A percentile compares a stretch with the other conserved stretches of the same genome.
Evolutionary conservation across 2,888 invertebrate genomes (phyloP).

Genomic region (Drosophila kuntzei): DNA sequence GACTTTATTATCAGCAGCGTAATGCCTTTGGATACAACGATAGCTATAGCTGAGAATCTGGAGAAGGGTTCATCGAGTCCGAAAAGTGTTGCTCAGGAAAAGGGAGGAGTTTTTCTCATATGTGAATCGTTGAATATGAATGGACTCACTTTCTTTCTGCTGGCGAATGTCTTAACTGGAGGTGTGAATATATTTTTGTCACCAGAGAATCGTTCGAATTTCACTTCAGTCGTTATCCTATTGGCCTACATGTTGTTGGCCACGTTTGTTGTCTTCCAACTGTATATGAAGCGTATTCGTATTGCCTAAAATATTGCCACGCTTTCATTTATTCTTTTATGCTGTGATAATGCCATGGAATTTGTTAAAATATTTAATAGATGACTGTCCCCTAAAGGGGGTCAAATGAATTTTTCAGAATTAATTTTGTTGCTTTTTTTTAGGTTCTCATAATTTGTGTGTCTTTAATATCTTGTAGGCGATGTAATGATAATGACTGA

Average conservation of each 20-base stretch:
- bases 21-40: conserved; percentile 20
- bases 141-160: conserved; percentile 92
- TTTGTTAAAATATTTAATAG: background rate
- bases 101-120: conserved; percentile 35
- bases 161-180: conserved; percentile 94
- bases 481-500: conserved; percentile 2
- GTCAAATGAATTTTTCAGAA: conserved; percentile 10
- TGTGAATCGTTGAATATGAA: conserved; percentile 91
- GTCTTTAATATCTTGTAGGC: conserved; percentile 4
- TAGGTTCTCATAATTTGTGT: conserved; percentile 12
- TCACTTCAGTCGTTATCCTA: conserved; percentile 87
- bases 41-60: conserved; percentile 74
- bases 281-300: conserved; percentile 74
- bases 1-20: conserved; percentile 66
- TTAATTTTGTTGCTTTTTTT: background rate
- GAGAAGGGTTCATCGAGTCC: conserved; percentile 41
- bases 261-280: conserved; percentile 62
- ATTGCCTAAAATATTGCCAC: conserved; percentile 62
- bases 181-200: conserved; percentile 90
- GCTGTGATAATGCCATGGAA: conserved; percentile 43
- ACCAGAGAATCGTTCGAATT: conserved; percentile 87
- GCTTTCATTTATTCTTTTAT: background rate
- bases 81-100: background rate
- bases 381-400: background rate
- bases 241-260: conserved; percentile 87